Conservation (phyloP, 2,888 invertebrate species). For the Cheilosia variabilis region DNA sequence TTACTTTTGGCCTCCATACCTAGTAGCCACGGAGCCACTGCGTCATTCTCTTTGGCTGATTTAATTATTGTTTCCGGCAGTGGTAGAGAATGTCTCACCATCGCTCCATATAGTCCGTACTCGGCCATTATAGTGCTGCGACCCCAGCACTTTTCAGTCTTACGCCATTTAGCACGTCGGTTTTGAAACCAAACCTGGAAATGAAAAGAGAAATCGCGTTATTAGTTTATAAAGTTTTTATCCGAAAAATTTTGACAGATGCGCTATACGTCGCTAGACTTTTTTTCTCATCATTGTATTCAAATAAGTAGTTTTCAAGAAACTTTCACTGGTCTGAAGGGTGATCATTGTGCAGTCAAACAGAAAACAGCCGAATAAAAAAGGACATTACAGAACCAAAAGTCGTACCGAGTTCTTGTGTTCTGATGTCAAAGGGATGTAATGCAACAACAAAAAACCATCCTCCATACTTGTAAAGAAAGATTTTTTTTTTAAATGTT, state of each 20-base stretch:
- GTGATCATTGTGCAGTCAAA: conserved; percentile 60
- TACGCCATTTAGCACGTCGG: conserved; percentile 99
- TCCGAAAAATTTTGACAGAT: conserved; percentile 35
- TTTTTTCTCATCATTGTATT: too few relatives aligned
- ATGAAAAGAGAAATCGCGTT: conserved; percentile 38
- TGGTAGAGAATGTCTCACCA: conserved; percentile 99
- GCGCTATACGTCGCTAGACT: background rate
- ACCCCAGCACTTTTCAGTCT: conserved; percentile 99
- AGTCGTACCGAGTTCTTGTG: conserved; percentile 7
- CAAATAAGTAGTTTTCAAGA: background rate
- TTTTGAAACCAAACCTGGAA: conserved; percentile 98
- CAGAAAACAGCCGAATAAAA: conserved; percentile 44
- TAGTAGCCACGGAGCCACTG: conserved; percentile 99
- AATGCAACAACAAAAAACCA: conserved; percentile 29
- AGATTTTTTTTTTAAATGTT: conserved; percentile 29
- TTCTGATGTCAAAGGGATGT: background rate
- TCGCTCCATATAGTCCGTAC: conserved; percentile 99
- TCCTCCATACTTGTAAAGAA: conserved; percentile 14
- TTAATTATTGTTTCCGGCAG: conserved; percentile 99
- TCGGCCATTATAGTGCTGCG: conserved; percentile 99
- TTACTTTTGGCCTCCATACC: conserved; percentile 88
- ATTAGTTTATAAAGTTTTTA: background rate
- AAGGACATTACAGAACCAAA: conserved; percentile 19
- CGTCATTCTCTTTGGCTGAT: conserved; percentile 97
- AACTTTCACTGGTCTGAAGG: conserved; percentile 32